Evolutionary conservation across 2,888 invertebrate genomes (phyloP).

Genomic region (Epinotia nisella): DNA sequence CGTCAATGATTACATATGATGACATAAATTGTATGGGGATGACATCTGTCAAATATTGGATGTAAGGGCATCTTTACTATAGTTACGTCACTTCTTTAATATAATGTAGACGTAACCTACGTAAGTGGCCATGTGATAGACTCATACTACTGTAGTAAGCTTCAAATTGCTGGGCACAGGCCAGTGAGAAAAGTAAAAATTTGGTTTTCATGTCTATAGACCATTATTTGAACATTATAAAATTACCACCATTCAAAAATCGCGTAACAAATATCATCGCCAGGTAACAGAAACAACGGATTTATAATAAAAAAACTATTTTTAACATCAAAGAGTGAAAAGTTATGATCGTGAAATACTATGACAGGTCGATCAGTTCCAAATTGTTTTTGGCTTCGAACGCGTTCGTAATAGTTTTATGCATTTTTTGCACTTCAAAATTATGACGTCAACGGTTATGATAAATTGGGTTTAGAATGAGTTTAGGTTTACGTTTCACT

Average conservation of each 20-base stretch:
- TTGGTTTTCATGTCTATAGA: neutral
- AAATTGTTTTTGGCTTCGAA: slow-evolving; percentile 15
- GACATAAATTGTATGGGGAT: too few species aligned
- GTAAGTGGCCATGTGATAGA: too few species aligned
- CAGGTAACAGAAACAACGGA: neutral
- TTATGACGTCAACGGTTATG: slow-evolving; percentile 7
- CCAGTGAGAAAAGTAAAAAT: neutral
- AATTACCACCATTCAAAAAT: neutral
- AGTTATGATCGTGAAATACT: slow-evolving; percentile 27
- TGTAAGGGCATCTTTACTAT: too few species aligned
- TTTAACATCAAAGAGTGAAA: slow-evolving; percentile 32
- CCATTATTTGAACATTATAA: neutral
- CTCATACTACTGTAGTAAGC: too few species aligned
- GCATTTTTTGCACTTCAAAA: slow-evolving; percentile 14
- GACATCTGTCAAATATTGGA: too few species aligned
- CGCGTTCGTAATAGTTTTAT: slow-evolving; percentile 19
- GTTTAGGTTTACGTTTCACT: neutral
- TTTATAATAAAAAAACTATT: neutral
- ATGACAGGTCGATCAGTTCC: slow-evolving; percentile 23
- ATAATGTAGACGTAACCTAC: too few species aligned
- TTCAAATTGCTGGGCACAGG: too few species aligned
- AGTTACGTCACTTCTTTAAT: too few species aligned
- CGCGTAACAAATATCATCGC: neutral
- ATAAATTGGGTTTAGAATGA: neutral
- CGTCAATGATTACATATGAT: too few species aligned